Percentiles rank a stretch among this genome's conserved stretches.
phyloP scores from a whole-genome alignment of 2,888 invertebrate genomes.

The Euphydryas editha region DNA sequence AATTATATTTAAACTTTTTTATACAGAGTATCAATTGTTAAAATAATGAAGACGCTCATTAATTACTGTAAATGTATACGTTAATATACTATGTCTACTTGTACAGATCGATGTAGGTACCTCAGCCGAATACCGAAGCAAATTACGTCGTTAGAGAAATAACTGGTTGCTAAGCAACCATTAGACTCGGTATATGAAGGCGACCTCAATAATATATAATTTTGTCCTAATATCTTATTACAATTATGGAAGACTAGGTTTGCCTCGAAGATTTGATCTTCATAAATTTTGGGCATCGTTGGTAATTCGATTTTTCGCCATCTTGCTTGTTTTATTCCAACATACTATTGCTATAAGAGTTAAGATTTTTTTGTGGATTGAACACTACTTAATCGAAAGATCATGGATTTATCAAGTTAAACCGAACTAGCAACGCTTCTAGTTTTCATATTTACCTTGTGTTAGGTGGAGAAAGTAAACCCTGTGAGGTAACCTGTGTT shows the following conservation, averaged over 20 bases:
- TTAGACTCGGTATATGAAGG: slow-evolving; percentile 39
- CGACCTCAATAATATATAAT: slow-evolving; percentile 5
- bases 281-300: background rate
- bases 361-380: too few species aligned
- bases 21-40: background rate
- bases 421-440: too few species aligned
- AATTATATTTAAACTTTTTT: background rate
- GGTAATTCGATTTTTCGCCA: too few species aligned
- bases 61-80: background rate
- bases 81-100: too few species aligned
- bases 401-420: too few species aligned
- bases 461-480: too few species aligned
- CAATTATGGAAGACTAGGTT: background rate
- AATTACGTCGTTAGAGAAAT: slow-evolving; percentile 16
- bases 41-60: background rate
- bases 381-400: too few species aligned
- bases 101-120: too few species aligned
- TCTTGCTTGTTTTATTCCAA: too few species aligned
- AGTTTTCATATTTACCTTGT: too few species aligned
- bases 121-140: background rate
- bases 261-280: background rate
- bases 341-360: too few species aligned
- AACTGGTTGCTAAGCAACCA: slow-evolving; percentile 48
- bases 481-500: too few species aligned
- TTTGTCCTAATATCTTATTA: slow-evolving; percentile 4